A percentile compares a stretch with the other conserved stretches of the same genome.
phyloP scores from a whole-genome alignment of 2,888 invertebrate genomes.

The Bhutanitis thaidina region DNA sequence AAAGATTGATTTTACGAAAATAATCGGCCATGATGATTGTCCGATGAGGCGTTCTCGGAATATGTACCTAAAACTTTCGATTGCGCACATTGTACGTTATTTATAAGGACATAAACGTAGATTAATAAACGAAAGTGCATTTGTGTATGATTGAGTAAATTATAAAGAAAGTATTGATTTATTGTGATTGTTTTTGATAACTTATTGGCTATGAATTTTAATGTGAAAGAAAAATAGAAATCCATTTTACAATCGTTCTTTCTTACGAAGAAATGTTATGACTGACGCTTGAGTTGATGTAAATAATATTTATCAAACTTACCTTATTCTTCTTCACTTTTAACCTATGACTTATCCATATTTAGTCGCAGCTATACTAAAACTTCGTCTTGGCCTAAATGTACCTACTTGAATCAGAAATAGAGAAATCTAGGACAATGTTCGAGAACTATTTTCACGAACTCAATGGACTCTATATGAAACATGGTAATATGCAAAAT shows the following conservation, averaged over 20 bases:
- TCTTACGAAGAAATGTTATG: not conserved
- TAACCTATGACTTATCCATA: conserved; percentile 3
- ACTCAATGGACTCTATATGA: not conserved
- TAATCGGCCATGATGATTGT: not conserved
- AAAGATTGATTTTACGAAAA: conserved; percentile 9
- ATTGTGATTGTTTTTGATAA: not conserved
- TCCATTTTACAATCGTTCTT: not conserved
- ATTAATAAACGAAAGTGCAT: conserved; percentile 1
- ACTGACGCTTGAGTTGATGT: too few relatives aligned
- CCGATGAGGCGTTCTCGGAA: not conserved
- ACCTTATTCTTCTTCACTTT: not conserved
- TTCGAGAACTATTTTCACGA: conserved; percentile 1
- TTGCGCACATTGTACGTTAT: conserved; percentile 4
- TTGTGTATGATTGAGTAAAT: conserved; percentile 5
- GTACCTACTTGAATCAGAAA: conserved; percentile 1
- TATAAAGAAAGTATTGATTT: conserved; percentile 3
- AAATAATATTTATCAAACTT: too few relatives aligned
- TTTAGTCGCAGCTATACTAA: not conserved
- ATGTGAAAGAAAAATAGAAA: not conserved
- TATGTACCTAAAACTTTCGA: not conserved
- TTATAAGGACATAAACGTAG: conserved; percentile 7
- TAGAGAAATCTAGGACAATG: conserved; percentile 9
- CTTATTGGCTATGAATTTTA: too few relatives aligned
- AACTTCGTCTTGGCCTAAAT: conserved; percentile 6
- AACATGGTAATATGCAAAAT: not conserved